Conservation (phyloP, 1,140 invertebrate genomes). For the Antheraea mylitta region DNA sequence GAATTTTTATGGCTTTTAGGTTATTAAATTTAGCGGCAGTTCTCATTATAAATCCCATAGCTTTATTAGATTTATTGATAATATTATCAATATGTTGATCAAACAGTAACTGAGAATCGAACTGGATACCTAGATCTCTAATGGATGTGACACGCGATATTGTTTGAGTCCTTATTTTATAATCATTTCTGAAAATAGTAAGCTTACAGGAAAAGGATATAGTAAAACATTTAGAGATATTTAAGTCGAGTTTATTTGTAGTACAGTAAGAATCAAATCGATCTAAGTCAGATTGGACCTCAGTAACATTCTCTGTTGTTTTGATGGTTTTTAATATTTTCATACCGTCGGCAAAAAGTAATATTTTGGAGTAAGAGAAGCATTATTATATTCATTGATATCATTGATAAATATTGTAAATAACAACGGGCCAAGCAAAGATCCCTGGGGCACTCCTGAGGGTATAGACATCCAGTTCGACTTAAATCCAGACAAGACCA, state of each 20-base stretch:
- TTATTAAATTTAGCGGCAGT: slow-evolving; percentile 16
- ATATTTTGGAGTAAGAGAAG: background rate
- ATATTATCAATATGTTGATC: slow-evolving; percentile 21
- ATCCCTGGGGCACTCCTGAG: background rate
- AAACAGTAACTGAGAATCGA: slow-evolving; percentile 24
- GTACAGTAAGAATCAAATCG: background rate
- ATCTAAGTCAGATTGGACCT: background rate
- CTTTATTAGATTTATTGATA: slow-evolving; percentile 20
- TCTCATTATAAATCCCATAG: slow-evolving; percentile 24
- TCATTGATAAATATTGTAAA: background rate
- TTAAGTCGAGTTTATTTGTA: background rate
- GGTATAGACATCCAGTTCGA: background rate
- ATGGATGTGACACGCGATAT: background rate
- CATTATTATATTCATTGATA: background rate
- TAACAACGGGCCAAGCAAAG: background rate
- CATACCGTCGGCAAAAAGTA: background rate
- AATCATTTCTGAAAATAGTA: background rate
- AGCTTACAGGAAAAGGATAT: background rate
- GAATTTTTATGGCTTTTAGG: slow-evolving; percentile 26
- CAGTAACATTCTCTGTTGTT: background rate
- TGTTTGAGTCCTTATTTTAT: slow-evolving; percentile 1
- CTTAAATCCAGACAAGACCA: background rate
- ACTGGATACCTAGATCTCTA: slow-evolving; percentile 17
- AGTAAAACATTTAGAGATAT: background rate
- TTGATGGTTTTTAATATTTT: background rate